Base-by-base conservation (phyloP, 2,797 vertebrate species). In the Thaleichthys pacificus region DNA sequence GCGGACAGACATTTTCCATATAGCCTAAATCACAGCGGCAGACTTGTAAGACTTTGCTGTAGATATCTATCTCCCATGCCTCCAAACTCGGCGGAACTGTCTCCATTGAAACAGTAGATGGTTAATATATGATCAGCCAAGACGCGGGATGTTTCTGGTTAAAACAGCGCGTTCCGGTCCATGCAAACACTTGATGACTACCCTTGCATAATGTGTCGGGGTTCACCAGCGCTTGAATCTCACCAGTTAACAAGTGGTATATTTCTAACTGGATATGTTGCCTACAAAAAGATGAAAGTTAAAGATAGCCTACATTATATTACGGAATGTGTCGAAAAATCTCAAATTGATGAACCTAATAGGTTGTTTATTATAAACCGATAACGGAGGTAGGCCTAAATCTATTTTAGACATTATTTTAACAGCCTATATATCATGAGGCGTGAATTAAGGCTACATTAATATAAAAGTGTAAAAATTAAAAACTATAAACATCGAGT, bases 51-150 rank as follows among this genome's bases (percentile, higher is more conserved):
- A 49, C 42, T 47, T 38, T 38, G 21, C 63, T 21, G 42, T 14
- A 22, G 6, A 21, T 38, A 7, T n/a, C 2, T 21, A 64, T 64
- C 62, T 35, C 62, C 9, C 1, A 21, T 30, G 65, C 65, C 65
- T 17, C 42, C 38, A 47, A 24, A 22, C 22, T 66, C 2, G 42
- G 22, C 6, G 38, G 42, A 66, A 66, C 47, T 49, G 21, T 66
- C 42, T 66, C 22, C 21, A 26, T 47, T 66, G 22, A 38, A 66
- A 49, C 42, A 6, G 64, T 51, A 26, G 1, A 51, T 66, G 64
- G 69, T 78, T 74, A 47, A 47, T 47, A 8, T 47, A 70, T 73
- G 21, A 70, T 73, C 63, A 58, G 49, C 49, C 68, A 32, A 68
- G 68, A 47, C 57, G 24, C 30, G 58, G 11, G 47, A 56, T 47